Conservation (phyloP, 2,797 vertebrate species). For the Protosalanx chinensis region DNA sequence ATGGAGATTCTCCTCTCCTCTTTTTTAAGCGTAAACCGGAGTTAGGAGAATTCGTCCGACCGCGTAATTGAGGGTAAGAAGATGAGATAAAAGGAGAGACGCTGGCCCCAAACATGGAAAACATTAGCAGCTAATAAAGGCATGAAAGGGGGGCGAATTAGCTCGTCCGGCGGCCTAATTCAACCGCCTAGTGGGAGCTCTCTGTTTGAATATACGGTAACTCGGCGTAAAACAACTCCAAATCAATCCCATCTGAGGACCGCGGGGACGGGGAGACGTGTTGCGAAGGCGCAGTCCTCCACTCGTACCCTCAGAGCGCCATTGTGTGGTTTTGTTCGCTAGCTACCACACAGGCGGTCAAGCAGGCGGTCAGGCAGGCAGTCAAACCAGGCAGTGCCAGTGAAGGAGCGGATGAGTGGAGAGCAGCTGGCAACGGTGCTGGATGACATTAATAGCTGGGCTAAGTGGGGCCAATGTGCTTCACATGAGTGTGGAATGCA, state of each 20-base stretch:
- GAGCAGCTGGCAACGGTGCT: constrained; percentile 40
- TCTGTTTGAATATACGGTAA: constrained; percentile 50
- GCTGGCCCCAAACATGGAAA: constrained; percentile 55
- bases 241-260: constrained; percentile 60
- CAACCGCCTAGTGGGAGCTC: constrained; percentile 52
- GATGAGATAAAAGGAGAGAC: constrained; percentile 58
- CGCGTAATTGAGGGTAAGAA: constrained; percentile 52
- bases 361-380: neutral
- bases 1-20: constrained; percentile 18
- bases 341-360: neutral
- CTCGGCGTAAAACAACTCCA: constrained; percentile 44
- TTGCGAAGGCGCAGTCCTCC: constrained; percentile 7
- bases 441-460: constrained; percentile 35
- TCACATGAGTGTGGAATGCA: constrained; percentile 45
- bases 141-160: constrained; percentile 65
- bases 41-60: constrained; percentile 39
- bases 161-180: constrained; percentile 55
- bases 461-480: constrained; percentile 33
- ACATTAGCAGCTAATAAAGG: constrained; percentile 74
- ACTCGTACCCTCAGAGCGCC: neutral
- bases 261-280: constrained; percentile 10
- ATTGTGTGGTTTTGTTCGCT: neutral
- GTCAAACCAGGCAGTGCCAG: neutral
- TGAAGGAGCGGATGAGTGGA: constrained; percentile 23
- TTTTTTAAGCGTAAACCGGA: constrained; percentile 28